Evolutionary conservation across 2,797 vertebrate genomes (phyloP).

Genomic region (Antennarius maculatus): DNA sequence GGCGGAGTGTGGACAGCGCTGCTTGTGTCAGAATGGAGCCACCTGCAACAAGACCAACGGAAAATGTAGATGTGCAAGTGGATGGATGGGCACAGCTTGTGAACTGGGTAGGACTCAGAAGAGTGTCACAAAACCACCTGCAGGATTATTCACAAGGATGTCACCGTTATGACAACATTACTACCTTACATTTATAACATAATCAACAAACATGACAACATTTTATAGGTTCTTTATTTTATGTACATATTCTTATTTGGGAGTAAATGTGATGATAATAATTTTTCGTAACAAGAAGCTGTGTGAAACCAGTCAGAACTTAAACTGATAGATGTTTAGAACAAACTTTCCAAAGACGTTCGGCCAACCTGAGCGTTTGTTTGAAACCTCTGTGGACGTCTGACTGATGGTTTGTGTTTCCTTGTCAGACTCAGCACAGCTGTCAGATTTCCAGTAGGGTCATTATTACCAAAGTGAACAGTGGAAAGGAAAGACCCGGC

Average conservation of each 20-base stretch:
- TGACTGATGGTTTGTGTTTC: background rate
- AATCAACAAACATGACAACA: background rate
- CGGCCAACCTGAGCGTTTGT: background rate
- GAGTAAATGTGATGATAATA: too few species aligned
- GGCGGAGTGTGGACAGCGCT: conserved; percentile 81
- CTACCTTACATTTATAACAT: conserved; percentile 14
- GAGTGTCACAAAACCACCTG: conserved; percentile 29
- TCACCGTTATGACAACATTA: conserved; percentile 14
- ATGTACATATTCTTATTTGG: too few species aligned
- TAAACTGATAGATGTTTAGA: background rate
- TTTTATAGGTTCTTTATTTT: too few species aligned
- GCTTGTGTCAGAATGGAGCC: conserved; percentile 89
- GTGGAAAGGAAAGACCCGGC: background rate
- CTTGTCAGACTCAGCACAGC: background rate
- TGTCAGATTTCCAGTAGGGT: background rate
- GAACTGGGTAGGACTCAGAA: conserved; percentile 83
- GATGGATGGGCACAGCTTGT: conserved; percentile 90
- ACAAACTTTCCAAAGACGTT: background rate
- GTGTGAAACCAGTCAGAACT: background rate
- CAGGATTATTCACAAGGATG: background rate
- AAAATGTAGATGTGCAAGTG: conserved; percentile 81
- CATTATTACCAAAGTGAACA: background rate
- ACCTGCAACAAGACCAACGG: conserved; percentile 84
- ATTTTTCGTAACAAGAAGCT: background rate
- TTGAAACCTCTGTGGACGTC: background rate